Evolutionary conservation across 2,888 invertebrate genomes (phyloP), one percentile per base, ranked within the genome.

Genomic region (Euzophera pinguis): DNA sequence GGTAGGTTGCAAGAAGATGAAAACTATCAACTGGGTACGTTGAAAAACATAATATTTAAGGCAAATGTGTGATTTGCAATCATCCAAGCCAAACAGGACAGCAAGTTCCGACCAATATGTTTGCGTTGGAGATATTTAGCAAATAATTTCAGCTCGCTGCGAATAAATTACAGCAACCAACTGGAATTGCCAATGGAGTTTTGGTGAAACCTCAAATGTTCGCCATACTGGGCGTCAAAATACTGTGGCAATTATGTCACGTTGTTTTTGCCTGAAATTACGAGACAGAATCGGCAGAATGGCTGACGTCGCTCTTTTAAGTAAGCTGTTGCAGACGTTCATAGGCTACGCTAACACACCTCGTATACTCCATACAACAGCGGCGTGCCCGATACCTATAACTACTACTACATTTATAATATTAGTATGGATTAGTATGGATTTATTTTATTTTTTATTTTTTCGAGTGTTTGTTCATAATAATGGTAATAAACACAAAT

Each of bases 51-150:
- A 38, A 29, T 29, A 43, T 12, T 43, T n/a, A 27, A n/a, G 22
- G 27, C 29, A 29, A 43, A 43, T 43, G n/a, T 29, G 43, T 27
- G 43, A 27, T 43, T 43, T 43, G 27, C 29, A 29, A 43, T 43
- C 27, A 29, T 43, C 29, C 43, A 43, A 43, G 27, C 9, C 43
- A 43, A 43, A 43, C 27, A 29, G 6, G 27, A 43, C 27, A 13
- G 43, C 27, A 29, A 43, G 43, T 43, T 43, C 41, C 41, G 17
- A 29, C 43, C 29, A 43, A 43, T 43, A 29, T 43, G 43, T 43
- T 43, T 43, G 13, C 29, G 13, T 13, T 43, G 29, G 29, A 29
- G 27, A 43, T 43, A 43, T 43, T 43, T 29, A 27, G 43, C 43
- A 43, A 43, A 43, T 43, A 43, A 43, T 43, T 43, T 13, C 29